phyloP scores from a whole-genome alignment of 2,888 invertebrate genomes.

The Drosophila recens region DNA sequence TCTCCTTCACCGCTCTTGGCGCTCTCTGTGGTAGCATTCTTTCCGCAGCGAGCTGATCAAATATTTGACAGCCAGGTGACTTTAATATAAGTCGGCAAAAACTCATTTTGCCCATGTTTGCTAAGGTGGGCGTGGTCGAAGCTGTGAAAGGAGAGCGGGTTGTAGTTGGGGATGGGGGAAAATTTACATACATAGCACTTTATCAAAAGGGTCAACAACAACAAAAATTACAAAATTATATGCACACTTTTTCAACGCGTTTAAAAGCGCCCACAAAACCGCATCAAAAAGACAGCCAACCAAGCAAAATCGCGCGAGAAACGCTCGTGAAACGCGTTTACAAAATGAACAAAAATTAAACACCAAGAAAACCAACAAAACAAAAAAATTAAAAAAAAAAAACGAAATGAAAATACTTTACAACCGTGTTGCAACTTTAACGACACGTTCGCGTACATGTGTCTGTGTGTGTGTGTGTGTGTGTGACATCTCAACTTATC shows the following conservation, averaged over 20 bases:
- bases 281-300: background rate
- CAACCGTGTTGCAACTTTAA: conserved; percentile 44
- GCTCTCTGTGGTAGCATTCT: background rate
- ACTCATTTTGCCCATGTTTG: conserved; percentile 27
- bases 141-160: background rate
- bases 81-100: conserved; percentile 25
- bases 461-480: conserved; percentile 7
- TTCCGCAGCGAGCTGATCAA: conserved; percentile 24
- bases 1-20: background rate
- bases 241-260: conserved; percentile 3
- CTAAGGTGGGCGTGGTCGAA: background rate
- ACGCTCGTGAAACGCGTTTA: conserved; percentile 27
- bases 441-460: conserved; percentile 8
- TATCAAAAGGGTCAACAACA: conserved; percentile 9
- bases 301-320: background rate
- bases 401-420: conserved; percentile 28
- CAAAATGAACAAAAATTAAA: conserved; percentile 3
- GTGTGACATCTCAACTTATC: conserved; percentile 16
- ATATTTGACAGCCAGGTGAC: conserved; percentile 39
- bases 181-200: conserved; percentile 1
- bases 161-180: background rate
- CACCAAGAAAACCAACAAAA: conserved; percentile 14
- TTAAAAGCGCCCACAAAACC: conserved; percentile 13
- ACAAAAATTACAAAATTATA: conserved; percentile 3
- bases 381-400: conserved; percentile 5